Evolutionary conservation across 2,888 invertebrate species (phyloP).

Genomic region (Caenorhabditis sulstoni): DNA sequence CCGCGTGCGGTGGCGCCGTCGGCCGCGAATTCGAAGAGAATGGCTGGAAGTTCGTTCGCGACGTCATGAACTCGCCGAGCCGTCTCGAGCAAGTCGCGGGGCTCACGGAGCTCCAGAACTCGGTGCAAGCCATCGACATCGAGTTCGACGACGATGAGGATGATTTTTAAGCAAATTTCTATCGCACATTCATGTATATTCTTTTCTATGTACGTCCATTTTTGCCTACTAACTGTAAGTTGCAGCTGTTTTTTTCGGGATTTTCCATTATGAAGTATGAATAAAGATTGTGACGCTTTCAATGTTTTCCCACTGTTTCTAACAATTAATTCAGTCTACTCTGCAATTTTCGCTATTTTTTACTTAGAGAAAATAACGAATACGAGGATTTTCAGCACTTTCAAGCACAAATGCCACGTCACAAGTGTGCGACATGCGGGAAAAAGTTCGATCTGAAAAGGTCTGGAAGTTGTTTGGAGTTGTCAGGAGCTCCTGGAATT

Average conservation of each 20-base stretch:
- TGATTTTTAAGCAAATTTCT: conserved; percentile 16
- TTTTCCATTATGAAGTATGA: no score
- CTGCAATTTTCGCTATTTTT: neutral
- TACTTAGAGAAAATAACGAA: neutral
- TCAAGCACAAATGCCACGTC: conserved; percentile 18
- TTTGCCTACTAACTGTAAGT: neutral
- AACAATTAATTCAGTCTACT: no score
- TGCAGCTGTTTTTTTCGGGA: no score
- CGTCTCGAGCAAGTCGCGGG: conserved; percentile 92
- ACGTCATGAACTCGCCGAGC: conserved; percentile 83
- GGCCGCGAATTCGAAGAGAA: conserved; percentile 61
- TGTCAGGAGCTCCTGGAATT: no score
- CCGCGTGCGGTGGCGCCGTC: conserved; percentile 88
- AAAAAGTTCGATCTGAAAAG: conserved; percentile 49
- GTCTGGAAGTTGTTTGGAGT: no score
- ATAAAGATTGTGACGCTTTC: no score
- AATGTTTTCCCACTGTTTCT: no score
- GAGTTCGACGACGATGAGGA: conserved; percentile 63
- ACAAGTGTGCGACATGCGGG: conserved; percentile 44
- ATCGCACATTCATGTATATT: no score
- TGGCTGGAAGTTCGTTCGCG: conserved; percentile 71
- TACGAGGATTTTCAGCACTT: neutral
- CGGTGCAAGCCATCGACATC: conserved; percentile 64
- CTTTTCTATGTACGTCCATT: no score
- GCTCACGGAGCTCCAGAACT: conserved; percentile 83